Evolutionary conservation across 2,113 vertebrate genomes (phyloP).

Genomic region (Hyperoodon ampullatus): DNA sequence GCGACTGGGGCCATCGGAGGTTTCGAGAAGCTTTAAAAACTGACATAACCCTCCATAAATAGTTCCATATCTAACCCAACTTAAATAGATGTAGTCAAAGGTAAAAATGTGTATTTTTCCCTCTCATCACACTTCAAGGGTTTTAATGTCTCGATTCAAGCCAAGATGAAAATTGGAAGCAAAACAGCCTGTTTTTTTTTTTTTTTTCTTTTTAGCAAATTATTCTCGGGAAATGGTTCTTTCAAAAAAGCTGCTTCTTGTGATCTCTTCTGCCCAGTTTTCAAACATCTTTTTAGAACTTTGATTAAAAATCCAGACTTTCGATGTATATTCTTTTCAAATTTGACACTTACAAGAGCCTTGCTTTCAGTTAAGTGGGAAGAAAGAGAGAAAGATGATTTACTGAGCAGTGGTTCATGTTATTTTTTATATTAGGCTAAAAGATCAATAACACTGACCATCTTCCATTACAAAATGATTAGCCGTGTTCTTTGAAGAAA

Average conservation of each 20-base stretch:
- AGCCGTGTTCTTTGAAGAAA: background rate
- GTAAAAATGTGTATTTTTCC: background rate
- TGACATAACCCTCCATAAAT: background rate
- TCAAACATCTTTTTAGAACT: slow-evolving; percentile 35
- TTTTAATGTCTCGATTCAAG: background rate
- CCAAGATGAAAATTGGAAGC: slow-evolving; percentile 50
- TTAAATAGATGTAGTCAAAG: background rate
- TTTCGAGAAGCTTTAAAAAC: background rate
- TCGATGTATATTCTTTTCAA: background rate
- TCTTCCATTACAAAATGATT: background rate
- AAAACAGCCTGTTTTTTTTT: background rate
- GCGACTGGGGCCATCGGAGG: accelerated
- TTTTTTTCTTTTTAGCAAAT: background rate
- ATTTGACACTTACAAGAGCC: background rate
- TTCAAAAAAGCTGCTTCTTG: slow-evolving; percentile 27
- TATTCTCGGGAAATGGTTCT: slow-evolving; percentile 8
- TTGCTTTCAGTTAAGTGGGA: background rate
- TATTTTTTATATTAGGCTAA: background rate
- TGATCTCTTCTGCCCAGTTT: slow-evolving; percentile 48
- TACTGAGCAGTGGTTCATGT: background rate
- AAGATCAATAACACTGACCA: background rate
- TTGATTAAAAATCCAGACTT: slow-evolving; percentile 50
- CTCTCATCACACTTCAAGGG: slow-evolving; percentile 32
- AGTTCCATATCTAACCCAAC: background rate
- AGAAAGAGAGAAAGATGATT: background rate